These are phyloP conservation scores for Amblyjoppa proteus DNA, from an alignment of 2,888 invertebrate species.

Conservation along the genomic window DNA sequence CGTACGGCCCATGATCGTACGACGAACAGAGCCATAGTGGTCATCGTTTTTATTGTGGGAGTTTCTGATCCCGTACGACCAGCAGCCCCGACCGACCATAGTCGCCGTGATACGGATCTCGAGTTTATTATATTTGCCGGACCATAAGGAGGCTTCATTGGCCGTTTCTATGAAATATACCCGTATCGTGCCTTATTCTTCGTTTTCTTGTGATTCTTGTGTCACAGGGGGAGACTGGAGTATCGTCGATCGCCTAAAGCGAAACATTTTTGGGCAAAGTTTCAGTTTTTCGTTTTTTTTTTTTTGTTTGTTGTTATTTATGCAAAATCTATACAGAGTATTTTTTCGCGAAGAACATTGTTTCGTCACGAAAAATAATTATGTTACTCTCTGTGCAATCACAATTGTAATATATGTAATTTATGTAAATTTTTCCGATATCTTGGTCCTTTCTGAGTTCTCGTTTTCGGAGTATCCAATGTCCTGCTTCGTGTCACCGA, in stretches of 20 bases:
- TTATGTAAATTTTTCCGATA: not conserved
- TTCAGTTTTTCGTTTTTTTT: not conserved
- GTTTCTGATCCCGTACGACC: slow-evolving; percentile 77
- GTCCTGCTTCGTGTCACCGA: not conserved
- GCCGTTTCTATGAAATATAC: slow-evolving; percentile 77
- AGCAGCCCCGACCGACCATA: slow-evolving; percentile 77
- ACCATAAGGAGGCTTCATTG: slow-evolving; percentile 83
- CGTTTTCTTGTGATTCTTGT: slow-evolving; percentile 34
- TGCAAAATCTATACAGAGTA: not conserved
- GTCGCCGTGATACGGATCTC: slow-evolving; percentile 83
- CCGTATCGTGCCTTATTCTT: slow-evolving; percentile 56
- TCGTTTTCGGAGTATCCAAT: not conserved
- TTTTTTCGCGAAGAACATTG: too few species aligned
- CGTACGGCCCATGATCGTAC: slow-evolving; percentile 31
- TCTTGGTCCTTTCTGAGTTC: not conserved
- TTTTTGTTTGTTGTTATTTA: not conserved
- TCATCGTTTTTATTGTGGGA: slow-evolving; percentile 63
- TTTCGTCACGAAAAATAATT: too few species aligned
- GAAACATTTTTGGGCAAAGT: not conserved
- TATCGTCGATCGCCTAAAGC: not conserved
- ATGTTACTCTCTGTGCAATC: too few species aligned
- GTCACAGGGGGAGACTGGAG: not conserved
- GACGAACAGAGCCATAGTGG: slow-evolving; percentile 18
- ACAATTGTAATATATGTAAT: not conserved
- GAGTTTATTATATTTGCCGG: slow-evolving; percentile 84